Evolutionary conservation across 1,140 invertebrate genomes (phyloP).

Genomic region (Gerris buenoi): DNA sequence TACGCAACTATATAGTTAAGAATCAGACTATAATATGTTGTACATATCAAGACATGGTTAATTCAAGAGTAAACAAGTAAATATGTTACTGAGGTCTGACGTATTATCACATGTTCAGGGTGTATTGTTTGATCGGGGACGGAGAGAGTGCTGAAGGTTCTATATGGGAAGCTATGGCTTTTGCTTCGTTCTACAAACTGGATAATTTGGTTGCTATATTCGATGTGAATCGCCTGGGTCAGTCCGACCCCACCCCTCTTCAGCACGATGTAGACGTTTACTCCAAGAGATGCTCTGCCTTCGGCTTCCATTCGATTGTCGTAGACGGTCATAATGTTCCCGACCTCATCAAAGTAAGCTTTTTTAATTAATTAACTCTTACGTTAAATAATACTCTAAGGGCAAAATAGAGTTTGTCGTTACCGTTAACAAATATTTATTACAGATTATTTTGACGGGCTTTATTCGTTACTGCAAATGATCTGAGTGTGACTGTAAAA

Average conservation of each 20-base stretch:
- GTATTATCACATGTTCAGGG: constrained; percentile 59
- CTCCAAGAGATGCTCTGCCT: constrained; percentile 71
- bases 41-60: too few species aligned
- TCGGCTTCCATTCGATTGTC: constrained; percentile 82
- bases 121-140: constrained; percentile 91
- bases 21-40: too few species aligned
- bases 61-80: too few species aligned
- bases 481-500: too few species aligned
- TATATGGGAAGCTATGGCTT: constrained; percentile 94
- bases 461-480: too few species aligned
- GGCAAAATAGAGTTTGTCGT: too few species aligned
- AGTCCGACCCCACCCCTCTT: constrained; percentile 84
- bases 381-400: too few species aligned
- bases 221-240: constrained; percentile 92
- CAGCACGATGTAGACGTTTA: constrained; percentile 87
- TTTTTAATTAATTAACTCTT: too few species aligned
- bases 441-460: too few species aligned
- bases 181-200: constrained; percentile 85
- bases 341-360: constrained; percentile 64
- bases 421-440: background rate
- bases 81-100: too few species aligned
- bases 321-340: constrained; percentile 94
- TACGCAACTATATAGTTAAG: too few species aligned
- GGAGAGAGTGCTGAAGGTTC: constrained; percentile 97
- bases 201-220: constrained; percentile 95